Conservation (phyloP, 2,797 vertebrate species). For the Phrynocephalus guinanensis region DNA sequence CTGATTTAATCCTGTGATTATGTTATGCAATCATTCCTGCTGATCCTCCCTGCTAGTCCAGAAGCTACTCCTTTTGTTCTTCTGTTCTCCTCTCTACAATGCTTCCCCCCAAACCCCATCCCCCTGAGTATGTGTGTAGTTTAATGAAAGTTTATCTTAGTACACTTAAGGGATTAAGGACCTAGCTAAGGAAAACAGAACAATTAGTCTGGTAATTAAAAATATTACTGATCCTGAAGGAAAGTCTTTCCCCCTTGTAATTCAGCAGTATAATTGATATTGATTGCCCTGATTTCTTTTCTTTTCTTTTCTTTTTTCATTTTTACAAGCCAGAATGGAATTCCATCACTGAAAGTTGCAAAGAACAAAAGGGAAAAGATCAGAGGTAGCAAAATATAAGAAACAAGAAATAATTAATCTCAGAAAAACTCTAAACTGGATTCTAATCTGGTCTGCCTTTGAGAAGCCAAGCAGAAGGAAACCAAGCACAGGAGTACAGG, state of each 20-base stretch:
- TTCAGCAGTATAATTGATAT: conserved; percentile 61
- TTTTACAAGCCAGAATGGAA: conserved; percentile 25
- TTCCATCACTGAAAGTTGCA: conserved; percentile 18
- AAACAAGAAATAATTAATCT: conserved; percentile 55
- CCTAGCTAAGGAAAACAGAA: conserved; percentile 44
- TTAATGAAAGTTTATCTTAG: conserved; percentile 44
- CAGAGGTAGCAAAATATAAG: conserved; percentile 26
- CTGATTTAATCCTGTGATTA: neutral
- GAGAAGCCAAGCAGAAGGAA: conserved; percentile 5
- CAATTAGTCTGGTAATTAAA: conserved; percentile 64
- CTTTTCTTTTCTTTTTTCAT: too few species aligned
- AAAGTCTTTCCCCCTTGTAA: conserved; percentile 55
- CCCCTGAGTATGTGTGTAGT: neutral
- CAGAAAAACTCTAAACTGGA: conserved; percentile 1
- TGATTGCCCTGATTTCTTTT: conserved; percentile 46
- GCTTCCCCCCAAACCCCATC: neutral
- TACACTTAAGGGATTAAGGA: conserved; percentile 50
- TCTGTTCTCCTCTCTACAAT: neutral
- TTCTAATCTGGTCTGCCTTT: conserved; percentile 31
- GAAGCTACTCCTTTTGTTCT: conserved; percentile 13
- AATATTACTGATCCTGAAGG: conserved; percentile 60
- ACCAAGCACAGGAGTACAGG: too few species aligned
- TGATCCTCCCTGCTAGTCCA: neutral
- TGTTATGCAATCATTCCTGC: neutral
- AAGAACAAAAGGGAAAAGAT: conserved; percentile 46